Percentiles rank a stretch among this genome's conserved stretches.
These are phyloP conservation scores for Lepidothrix coronata DNA, from an alignment of 2,113 vertebrate genomes.

Conservation along the genomic window DNA sequence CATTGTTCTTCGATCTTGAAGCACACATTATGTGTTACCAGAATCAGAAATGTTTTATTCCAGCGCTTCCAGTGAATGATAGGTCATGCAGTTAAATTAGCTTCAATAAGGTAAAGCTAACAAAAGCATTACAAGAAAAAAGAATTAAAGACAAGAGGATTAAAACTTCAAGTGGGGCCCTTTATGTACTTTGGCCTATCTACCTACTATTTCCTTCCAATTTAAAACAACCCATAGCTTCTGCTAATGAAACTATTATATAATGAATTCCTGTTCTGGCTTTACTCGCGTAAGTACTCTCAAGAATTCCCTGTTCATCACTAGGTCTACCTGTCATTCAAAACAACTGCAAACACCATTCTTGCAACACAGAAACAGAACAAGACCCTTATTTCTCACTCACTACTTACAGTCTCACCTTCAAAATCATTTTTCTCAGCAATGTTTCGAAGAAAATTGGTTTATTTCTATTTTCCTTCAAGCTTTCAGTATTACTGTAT, in stretches of 20 bases:
- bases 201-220: not conserved
- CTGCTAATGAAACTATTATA: not conserved
- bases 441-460: not conserved
- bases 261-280: not conserved
- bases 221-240: not conserved
- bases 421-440: not conserved
- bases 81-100: not conserved
- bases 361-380: not conserved
- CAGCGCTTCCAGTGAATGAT: not conserved
- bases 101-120: not conserved
- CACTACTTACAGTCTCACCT: not conserved
- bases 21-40: not conserved
- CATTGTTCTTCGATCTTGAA: not conserved
- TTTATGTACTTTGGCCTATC: not conserved
- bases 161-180: not conserved
- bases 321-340: not conserved
- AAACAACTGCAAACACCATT: not conserved
- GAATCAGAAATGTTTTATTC: not conserved
- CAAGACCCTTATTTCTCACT: not conserved
- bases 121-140: not conserved
- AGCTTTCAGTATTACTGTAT: not conserved
- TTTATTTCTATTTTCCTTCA: not conserved
- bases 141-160: not conserved
- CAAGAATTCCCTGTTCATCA: not conserved
- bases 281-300: not conserved